These are phyloP conservation scores for Drosophila colorata DNA, from an alignment of 2,888 invertebrate genomes.

Conservation along the genomic window DNA sequence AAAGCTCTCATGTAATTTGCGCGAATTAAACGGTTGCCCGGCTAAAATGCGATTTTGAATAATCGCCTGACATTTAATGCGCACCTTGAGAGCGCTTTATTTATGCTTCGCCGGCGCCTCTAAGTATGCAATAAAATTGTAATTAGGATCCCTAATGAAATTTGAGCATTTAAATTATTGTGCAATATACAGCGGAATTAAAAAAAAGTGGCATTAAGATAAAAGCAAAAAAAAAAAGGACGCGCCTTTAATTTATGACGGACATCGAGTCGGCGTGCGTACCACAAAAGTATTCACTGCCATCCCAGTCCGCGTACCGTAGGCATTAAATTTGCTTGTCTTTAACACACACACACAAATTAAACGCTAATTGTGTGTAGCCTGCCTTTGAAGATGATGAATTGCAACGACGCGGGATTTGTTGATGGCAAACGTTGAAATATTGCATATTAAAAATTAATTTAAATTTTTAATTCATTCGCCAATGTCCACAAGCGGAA, in stretches of 20 bases:
- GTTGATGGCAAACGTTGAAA: conserved; percentile 19
- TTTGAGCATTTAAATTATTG: conserved; percentile 68
- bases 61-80: conserved; percentile 47
- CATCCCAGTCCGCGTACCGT: not conserved
- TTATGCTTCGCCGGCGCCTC: conserved; percentile 29
- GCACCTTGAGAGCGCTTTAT: conserved; percentile 26
- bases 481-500: conserved; percentile 38
- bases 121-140: conserved; percentile 73
- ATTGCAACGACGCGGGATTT: conserved; percentile 29
- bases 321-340: conserved; percentile 34
- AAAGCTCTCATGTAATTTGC: conserved; percentile 38
- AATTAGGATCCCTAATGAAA: conserved; percentile 62
- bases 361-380: conserved; percentile 71
- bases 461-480: conserved; percentile 71
- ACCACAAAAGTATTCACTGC: conserved; percentile 16
- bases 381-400: conserved; percentile 70
- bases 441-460: conserved; percentile 70
- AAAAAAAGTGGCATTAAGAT: conserved; percentile 52
- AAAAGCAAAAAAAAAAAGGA: conserved; percentile 51
- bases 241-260: conserved; percentile 68
- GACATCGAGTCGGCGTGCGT: conserved; percentile 27
- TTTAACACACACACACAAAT: conserved; percentile 50
- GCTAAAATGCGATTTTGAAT: conserved; percentile 49
- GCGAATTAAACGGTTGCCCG: conserved; percentile 51
- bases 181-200: conserved; percentile 43